Percentiles rank a stretch among this genome's conserved stretches.
Evolutionary conservation across 2,797 vertebrate genomes (phyloP).

Genomic region (Xiphorhynchus erythropygius): DNA sequence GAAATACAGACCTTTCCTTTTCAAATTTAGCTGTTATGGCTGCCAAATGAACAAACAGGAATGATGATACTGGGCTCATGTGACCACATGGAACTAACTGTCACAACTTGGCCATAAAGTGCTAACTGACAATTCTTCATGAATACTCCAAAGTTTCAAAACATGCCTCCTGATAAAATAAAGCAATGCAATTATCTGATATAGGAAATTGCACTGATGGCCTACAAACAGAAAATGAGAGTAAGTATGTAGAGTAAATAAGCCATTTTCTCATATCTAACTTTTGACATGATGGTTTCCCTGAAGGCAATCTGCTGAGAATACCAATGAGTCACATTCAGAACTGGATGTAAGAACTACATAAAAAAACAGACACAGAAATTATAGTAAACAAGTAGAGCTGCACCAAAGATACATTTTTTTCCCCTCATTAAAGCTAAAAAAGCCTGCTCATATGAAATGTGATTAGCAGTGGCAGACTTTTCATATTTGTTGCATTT

Average conservation of each 20-base stretch:
- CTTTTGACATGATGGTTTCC: neutral
- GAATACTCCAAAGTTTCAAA: neutral
- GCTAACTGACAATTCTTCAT: neutral
- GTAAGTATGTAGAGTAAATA: neutral
- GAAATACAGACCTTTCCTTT: neutral
- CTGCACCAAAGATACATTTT: neutral
- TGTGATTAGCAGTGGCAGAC: neutral
- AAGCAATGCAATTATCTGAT: neutral
- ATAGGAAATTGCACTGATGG: neutral
- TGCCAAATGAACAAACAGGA: neutral
- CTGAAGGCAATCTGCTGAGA: neutral
- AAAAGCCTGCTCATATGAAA: neutral
- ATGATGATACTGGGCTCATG: neutral
- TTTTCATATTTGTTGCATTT: neutral
- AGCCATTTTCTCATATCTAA: neutral
- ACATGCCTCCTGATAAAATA: neutral
- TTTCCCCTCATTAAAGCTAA: neutral
- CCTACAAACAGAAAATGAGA: neutral
- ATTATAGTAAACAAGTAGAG: neutral
- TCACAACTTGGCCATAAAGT: neutral
- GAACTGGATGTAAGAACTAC: neutral
- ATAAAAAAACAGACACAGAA: neutral
- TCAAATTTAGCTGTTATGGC: neutral
- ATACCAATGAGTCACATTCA: neutral
- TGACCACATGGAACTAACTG: neutral